These are phyloP conservation scores for Cyphomyrus plagiostoma DNA, from an alignment of 2,113 vertebrate species.

Conservation along the genomic window DNA sequence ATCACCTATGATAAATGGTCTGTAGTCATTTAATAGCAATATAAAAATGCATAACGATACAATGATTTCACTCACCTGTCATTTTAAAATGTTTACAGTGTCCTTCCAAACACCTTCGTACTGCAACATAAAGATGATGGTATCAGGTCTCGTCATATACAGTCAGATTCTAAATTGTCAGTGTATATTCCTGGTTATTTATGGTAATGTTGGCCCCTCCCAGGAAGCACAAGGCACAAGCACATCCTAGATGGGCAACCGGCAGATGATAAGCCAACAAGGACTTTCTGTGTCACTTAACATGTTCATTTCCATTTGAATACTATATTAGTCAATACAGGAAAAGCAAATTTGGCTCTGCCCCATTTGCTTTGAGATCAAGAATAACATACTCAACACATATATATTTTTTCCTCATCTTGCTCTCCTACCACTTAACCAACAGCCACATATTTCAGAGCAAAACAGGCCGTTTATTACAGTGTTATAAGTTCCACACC, in stretches of 20 bases:
- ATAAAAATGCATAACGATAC: neutral
- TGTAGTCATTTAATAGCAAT: neutral
- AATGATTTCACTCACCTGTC: slow-evolving; percentile 30
- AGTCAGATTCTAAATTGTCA: neutral
- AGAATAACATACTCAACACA: neutral
- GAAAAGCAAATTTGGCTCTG: neutral
- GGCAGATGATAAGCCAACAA: neutral
- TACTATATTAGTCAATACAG: too few relatives aligned
- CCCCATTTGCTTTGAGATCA: neutral
- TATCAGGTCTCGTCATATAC: neutral
- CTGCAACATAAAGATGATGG: neutral
- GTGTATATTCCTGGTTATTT: neutral
- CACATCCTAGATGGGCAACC: neutral
- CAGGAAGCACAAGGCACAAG: neutral
- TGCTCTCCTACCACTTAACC: neutral
- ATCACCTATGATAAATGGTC: neutral
- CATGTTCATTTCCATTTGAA: neutral
- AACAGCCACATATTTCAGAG: neutral
- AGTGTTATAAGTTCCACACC: neutral
- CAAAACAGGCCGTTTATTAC: neutral
- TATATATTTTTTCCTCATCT: neutral
- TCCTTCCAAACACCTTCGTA: neutral
- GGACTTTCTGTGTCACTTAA: neutral
- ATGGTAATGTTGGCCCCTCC: neutral
- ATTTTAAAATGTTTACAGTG: slow-evolving; percentile 21